Base-by-base conservation (phyloP, 1,140 invertebrate species). In the Arctopsyche grandis region DNA sequence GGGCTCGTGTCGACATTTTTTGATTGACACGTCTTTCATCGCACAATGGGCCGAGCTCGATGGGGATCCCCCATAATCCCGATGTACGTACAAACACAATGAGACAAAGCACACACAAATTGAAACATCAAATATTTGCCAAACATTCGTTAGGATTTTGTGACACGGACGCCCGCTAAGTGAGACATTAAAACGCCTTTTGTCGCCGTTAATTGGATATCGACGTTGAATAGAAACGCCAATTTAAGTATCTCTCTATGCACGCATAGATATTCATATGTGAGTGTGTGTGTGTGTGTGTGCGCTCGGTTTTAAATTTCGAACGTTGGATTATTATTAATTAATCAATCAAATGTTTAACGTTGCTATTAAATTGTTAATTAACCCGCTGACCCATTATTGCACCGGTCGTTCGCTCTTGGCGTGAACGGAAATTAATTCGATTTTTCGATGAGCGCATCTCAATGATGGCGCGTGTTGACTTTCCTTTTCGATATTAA, bases 111-210 rank as follows among this genome's bases (percentile, higher is more conserved):
- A 12, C n/a, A 22, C 19, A 19, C 44, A 46, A 71, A 74, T 74
- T 74, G 71, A 74, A 74, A 74, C 44, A 74, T 74, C 71, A 74
- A 74, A 74, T 74, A 74, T 74, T 74, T 74, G 71, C 44, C 56
- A 56, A 66, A 66, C 63, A 66, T 19, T 22, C 24, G 22, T 26
- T 10, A 14, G 48, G 10, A 52, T 14, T 14, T 12, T 52, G 10
- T 52, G 48, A 52, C 48, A 52, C 48, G 48, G 16, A 52, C 48
- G 48, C 48, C 48, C 48, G 48, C 48, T 52, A 52, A 52, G 48
- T 52, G 48, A 52, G 48, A 52, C 48, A 52, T 52, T 52, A 38
- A 38, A 38, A 52, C 21, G 24, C 24, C 63, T 22, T 24, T 66
- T 66, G 63, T 66, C n/a, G 24, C 12, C 3, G 24, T 66, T 66